phyloP scores from a whole-genome alignment of 2,797 vertebrate genomes.

The Nyctibius grandis region DNA sequence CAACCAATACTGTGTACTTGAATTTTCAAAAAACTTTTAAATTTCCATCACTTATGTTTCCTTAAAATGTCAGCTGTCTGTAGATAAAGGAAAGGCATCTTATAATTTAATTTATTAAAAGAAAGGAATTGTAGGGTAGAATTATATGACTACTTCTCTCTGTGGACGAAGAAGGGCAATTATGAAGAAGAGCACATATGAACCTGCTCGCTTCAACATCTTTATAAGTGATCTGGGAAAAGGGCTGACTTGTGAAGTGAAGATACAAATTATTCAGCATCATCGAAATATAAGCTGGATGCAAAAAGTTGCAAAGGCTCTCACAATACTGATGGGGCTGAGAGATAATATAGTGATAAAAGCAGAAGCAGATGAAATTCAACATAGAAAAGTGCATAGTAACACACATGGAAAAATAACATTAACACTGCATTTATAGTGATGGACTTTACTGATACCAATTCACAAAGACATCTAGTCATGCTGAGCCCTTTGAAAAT shows the following conservation, averaged over 20 bases:
- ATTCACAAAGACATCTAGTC: neutral
- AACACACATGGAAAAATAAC: neutral
- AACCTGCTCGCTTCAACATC: neutral
- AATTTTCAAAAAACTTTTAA: neutral
- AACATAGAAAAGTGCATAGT: neutral
- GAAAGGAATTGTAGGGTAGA: neutral
- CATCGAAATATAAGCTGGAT: neutral
- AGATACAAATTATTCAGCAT: neutral
- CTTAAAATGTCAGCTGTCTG: neutral
- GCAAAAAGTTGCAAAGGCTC: neutral
- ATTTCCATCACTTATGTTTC: neutral
- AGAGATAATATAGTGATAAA: neutral
- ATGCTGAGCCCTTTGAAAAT: neutral
- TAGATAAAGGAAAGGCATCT: neutral
- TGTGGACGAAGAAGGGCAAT: neutral
- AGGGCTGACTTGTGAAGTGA: neutral
- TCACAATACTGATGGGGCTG: neutral
- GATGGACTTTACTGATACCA: neutral
- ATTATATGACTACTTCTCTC: neutral
- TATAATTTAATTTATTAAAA: neutral
- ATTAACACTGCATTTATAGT: neutral
- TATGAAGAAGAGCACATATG: neutral
- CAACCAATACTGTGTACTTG: fast-evolving
- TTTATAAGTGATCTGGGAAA: neutral
- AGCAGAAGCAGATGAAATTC: neutral